Conservation (phyloP, 2,888 invertebrate genomes). For the Eupithecia insigniata region DNA sequence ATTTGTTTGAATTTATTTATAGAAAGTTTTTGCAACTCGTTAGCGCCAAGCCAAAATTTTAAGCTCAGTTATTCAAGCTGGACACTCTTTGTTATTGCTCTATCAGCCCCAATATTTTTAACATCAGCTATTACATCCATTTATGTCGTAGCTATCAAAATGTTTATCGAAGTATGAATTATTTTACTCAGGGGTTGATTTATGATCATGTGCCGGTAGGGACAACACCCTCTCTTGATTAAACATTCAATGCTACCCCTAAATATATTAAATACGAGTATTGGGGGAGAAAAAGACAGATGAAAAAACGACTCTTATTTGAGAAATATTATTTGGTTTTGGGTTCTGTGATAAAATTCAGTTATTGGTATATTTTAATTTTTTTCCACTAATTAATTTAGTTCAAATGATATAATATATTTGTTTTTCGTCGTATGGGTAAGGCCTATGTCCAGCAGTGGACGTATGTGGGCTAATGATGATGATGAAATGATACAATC, state of each 20-base stretch:
- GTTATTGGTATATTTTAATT: too few relatives aligned
- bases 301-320: not conserved
- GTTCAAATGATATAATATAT: too few relatives aligned
- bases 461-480: too few relatives aligned
- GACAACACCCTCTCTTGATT: slow-evolving; percentile 25
- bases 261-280: not conserved
- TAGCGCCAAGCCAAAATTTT: too few relatives aligned
- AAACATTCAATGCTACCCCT: slow-evolving; percentile 16
- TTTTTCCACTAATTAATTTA: too few relatives aligned
- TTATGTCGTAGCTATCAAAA: slow-evolving; percentile 34
- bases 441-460: too few relatives aligned
- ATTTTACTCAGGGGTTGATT: slow-evolving; percentile 39
- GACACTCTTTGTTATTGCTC: not conserved
- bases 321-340: not conserved
- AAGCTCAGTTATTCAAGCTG: not conserved
- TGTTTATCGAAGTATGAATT: slow-evolving; percentile 45
- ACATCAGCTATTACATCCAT: slow-evolving; percentile 28
- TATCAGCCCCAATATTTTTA: not conserved
- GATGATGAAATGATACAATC: too few relatives aligned
- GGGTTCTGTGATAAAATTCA: not conserved
- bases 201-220: slow-evolving; percentile 31
- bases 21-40: too few relatives aligned
- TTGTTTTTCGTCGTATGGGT: too few relatives aligned
- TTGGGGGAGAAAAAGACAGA: not conserved
- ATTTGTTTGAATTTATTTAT: too few relatives aligned